A percentile compares a stretch with the other conserved stretches of the same genome.
These are phyloP conservation scores for Callitettix versicolor DNA, from an alignment of 1,140 invertebrate species.

Conservation along the genomic window DNA sequence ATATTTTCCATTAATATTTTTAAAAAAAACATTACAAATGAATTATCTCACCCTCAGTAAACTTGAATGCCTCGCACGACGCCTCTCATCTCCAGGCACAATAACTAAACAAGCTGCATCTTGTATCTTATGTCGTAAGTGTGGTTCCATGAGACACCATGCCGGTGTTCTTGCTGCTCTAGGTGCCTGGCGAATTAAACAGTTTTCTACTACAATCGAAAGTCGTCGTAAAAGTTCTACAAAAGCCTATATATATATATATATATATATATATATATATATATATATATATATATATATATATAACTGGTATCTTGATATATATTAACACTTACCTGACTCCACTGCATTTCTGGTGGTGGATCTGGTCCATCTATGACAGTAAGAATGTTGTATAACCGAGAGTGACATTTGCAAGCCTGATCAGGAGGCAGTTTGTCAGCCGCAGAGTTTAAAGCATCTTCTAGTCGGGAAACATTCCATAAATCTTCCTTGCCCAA, in stretches of 20 bases:
- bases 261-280: no score
- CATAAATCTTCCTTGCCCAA: slow-evolving; percentile 52
- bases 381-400: slow-evolving; percentile 35
- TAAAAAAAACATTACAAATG: no score
- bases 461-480: slow-evolving; percentile 54
- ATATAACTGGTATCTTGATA: no score
- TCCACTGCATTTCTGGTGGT: slow-evolving; percentile 33
- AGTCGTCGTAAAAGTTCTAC: slow-evolving; percentile 37
- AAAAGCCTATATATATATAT: slow-evolving; percentile 33
- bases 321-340: slow-evolving; percentile 26
- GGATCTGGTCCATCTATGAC: slow-evolving; percentile 28
- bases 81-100: slow-evolving; percentile 34
- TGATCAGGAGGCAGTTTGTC: slow-evolving; percentile 53
- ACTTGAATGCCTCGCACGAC: slow-evolving; percentile 27
- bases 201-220: slow-evolving; percentile 44
- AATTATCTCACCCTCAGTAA: neutral
- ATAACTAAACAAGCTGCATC: slow-evolving; percentile 45
- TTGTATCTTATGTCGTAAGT: slow-evolving; percentile 45
- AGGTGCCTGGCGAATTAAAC: slow-evolving; percentile 47
- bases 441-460: slow-evolving; percentile 50
- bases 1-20: no score
- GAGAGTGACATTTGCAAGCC: slow-evolving; percentile 54
- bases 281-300: neutral
- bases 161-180: slow-evolving; percentile 47
- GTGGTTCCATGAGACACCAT: slow-evolving; percentile 51